Base-by-base conservation (phyloP, 2,888 invertebrate species). In the Diabrotica balteata region DNA sequence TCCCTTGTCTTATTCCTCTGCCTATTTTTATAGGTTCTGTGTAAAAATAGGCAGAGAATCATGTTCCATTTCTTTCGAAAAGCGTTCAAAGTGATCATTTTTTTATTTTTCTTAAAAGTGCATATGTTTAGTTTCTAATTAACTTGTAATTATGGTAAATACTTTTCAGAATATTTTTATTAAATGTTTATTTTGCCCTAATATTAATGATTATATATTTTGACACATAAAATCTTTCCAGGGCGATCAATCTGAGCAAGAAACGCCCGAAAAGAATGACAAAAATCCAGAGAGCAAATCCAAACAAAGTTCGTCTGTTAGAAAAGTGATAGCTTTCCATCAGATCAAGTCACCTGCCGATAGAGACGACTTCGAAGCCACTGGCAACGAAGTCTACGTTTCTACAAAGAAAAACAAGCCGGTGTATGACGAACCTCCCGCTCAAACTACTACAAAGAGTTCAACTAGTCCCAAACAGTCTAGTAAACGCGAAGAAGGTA, bases 401-500 rank as follows among this genome's bases (percentile, higher is more conserved):
- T 84, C 87, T 55, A 84, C 82, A 68, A 83, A 85, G 49, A 85
- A 85, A 72, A 81, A 84, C 71, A 79, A 78, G 62, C 70, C 73
- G 32, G 78, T 54, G n/a, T 71, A 68, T n/a, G 76, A 75, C 17
- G 75, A 74, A 46, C 72, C 71, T 8, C 57, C 59, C 7, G 57
- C 65, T n/a, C 63, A 63, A n/a, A 68, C 70, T 47, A 54, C 61
- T 42, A 43, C 54, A 8, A 73, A 71, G 54, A 77, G 75, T 75
- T 88, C 87, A 67, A 90, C 89, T 52, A 91, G 91, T 75, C 91
- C 91, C 0, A 93, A 91, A 80, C 88, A 90, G 80, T 87, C 85
- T 54, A 86, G 85, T 79, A 84, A 91, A 80, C 88, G 95, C 70
- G 93, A 97, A 79, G 97, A 97, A 80, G 97, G 55, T 57, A 11